Percentiles rank a stretch among this genome's conserved stretches.
These are phyloP conservation scores for Cacatua alba DNA, from an alignment of 2,113 vertebrate species.

Conservation along the genomic window DNA sequence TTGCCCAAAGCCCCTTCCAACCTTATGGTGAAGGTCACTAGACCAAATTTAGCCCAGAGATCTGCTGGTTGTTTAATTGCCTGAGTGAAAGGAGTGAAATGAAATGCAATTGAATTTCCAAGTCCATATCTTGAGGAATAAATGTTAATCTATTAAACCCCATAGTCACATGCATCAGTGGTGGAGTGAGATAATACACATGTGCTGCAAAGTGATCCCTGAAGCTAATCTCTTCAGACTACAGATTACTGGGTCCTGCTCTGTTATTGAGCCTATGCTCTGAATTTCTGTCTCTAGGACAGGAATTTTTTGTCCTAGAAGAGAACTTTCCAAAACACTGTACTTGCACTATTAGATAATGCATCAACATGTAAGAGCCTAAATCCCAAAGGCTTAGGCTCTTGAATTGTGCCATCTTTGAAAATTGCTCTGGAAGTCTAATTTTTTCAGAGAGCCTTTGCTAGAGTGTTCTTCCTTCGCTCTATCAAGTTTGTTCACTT, in stretches of 20 bases:
- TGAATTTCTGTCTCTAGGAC: neutral
- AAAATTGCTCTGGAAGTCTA: neutral
- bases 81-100: neutral
- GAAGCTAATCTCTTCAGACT: neutral
- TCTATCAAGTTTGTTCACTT: neutral
- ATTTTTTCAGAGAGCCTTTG: neutral
- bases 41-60: neutral
- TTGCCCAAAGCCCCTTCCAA: neutral
- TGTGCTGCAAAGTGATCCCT: neutral
- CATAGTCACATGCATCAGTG: neutral
- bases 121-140: neutral
- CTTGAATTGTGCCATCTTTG: neutral
- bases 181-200: neutral
- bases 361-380: neutral
- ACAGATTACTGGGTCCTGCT: neutral
- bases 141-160: neutral
- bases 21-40: neutral
- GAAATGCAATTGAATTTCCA: neutral
- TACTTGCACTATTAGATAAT: neutral
- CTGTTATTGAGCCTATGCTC: neutral
- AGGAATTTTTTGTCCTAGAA: neutral
- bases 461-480: neutral
- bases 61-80: neutral
- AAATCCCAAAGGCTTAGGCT: neutral
- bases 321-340: neutral